Percentiles rank a stretch among this genome's conserved stretches.
Conservation (phyloP, 1,140 invertebrate species). For the Panagrolaimus sp. region DNA sequence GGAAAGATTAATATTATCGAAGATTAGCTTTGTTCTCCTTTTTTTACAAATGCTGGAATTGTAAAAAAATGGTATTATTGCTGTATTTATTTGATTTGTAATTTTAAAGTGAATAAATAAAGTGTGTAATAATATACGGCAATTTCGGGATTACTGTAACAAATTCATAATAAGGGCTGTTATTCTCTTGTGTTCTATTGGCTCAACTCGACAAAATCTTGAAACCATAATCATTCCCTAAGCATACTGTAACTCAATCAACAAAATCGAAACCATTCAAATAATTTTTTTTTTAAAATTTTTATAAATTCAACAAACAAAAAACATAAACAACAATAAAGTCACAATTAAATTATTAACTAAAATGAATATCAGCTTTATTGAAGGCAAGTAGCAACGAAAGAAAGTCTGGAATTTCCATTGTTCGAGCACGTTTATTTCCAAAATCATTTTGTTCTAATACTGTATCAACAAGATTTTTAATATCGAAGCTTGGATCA, state of each 20-base stretch:
- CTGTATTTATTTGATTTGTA: no score
- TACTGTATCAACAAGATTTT: conserved; percentile 73
- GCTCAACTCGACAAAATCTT: no score
- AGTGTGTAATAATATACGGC: no score
- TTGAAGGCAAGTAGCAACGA: conserved; percentile 60
- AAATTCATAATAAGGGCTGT: no score
- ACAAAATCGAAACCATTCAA: no score
- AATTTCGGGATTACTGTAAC: no score
- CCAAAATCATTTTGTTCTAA: conserved; percentile 67
- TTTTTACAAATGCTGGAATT: neutral
- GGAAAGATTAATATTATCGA: no score
- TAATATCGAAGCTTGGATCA: conserved; percentile 76
- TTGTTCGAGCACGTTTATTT: conserved; percentile 76
- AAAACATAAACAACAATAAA: conserved; percentile 30
- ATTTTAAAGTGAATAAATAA: no score
- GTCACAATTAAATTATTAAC: conserved; percentile 25
- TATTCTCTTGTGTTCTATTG: no score
- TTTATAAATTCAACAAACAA: conserved; percentile 20
- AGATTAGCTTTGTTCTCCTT: neutral
- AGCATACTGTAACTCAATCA: no score
- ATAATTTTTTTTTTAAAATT: neutral
- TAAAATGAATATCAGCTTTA: conserved; percentile 52
- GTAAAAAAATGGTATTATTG: no score
- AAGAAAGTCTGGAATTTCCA: conserved; percentile 96
- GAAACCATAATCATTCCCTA: no score